Percentiles rank a stretch among this genome's conserved stretches.
These are phyloP conservation scores for Rapana venosa DNA, from an alignment of 2,888 invertebrate genomes.

Conservation along the genomic window DNA sequence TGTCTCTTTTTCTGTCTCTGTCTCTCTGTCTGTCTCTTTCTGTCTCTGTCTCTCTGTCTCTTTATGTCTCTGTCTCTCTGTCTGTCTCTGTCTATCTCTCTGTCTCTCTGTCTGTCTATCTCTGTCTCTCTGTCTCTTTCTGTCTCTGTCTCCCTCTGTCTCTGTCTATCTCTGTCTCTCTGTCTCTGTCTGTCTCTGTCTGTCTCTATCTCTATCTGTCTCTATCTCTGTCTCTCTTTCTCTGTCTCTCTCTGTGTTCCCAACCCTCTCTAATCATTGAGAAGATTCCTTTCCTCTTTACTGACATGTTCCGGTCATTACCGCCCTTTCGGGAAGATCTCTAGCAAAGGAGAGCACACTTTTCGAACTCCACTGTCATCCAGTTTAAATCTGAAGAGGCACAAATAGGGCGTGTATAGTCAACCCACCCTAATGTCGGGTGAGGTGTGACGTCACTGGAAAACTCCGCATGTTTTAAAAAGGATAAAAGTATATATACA, in stretches of 20 bases:
- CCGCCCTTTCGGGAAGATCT: no score
- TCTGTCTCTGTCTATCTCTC: conserved; percentile 1
- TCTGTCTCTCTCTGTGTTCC: conserved; percentile 1
- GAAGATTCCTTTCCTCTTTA: no score
- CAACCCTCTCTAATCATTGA: no score
- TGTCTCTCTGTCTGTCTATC: background rate
- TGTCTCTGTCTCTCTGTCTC: background rate
- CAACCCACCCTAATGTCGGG: no score
- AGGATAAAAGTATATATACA: no score
- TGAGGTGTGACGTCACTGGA: no score
- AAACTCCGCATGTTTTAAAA: no score
- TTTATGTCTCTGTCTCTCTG: conserved; percentile 9
- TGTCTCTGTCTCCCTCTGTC: background rate
- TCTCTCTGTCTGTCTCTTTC: conserved; percentile 7
- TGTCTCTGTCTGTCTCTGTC: conserved; percentile 24
- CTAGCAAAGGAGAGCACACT: no score
- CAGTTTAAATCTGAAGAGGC: no score
- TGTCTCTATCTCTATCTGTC: background rate
- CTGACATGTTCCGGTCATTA: no score
- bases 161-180: conserved; percentile 17
- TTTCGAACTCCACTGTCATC: no score
- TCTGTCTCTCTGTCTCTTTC: conserved; percentile 4
- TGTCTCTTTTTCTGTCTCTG: background rate
- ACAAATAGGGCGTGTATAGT: no score
- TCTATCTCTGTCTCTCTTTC: conserved; percentile 30